Evolutionary conservation across 2,113 vertebrate species (phyloP), one percentile per base, ranked within the genome.

Genomic region (Pteruthius melanotis): DNA sequence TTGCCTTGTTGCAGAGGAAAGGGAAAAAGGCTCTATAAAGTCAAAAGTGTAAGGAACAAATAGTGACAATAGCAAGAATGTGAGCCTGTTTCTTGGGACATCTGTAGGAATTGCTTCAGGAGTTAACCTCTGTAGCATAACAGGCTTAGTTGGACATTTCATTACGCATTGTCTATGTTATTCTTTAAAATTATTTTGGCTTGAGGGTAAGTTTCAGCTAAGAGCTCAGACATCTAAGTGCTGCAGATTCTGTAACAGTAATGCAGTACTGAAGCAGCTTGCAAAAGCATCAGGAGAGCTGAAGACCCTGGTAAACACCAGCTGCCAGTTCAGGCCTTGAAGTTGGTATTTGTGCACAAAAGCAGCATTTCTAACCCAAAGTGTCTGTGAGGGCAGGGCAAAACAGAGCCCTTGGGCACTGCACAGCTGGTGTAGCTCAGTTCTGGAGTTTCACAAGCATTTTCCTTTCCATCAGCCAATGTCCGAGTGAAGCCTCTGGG

Each of bases 391-490:
- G 83, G 56, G 40, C 87, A 88, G 78, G 53, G 63, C 2, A 10
- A 93, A 78, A 72, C 22, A 68, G 61, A 88, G 92, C 88, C 90
- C 75, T 69, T 80, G 82, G 90, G 90, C 88, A 65, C 83, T 42
- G 54, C 7, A 8, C 59, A 94, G 82, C 90, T 85, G 66, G 82
- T 1, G 0, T 50, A 88, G n/a, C 61, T 95, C 90, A 45, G 79
- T 39, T 89, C 61, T 87, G 87, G 71, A 94, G 90, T 97, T 96
- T 85, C 94, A 83, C 87, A 95, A 95, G 42, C 63, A 76, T 95
- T 95, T 95, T 95, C 82, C 81, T 22, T 95, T 83, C 92, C 53
- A 68, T 61, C 15, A 1, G 87, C 87, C 90, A 94, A 31, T 61
- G 91, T 61, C 77, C 21, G 3, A 92, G 78, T 10, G 37, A 88